A percentile compares a stretch with the other conserved stretches of the same genome.
Evolutionary conservation across 2,888 invertebrate species (phyloP).

Genomic region (Gastrophysa polygoni): DNA sequence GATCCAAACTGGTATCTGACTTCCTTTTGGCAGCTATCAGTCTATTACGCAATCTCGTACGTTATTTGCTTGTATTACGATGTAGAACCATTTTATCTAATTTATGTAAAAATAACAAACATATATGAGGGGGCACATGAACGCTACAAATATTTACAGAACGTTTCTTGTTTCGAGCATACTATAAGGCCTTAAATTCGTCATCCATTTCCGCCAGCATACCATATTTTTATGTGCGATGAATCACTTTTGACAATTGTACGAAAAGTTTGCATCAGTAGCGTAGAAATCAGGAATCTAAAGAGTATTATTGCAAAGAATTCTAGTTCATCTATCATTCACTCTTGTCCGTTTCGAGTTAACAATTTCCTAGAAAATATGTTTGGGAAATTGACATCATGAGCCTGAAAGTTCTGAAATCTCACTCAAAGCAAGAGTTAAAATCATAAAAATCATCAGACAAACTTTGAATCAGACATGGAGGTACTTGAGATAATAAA

Average conservation of each 20-base stretch:
- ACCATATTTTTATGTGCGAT: background rate
- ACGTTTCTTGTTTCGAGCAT: slow-evolving; percentile 6
- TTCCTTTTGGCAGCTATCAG: slow-evolving; percentile 10
- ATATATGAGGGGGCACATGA: slow-evolving; percentile 5
- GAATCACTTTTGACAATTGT: background rate
- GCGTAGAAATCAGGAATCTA: background rate
- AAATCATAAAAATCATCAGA: too few relatives aligned
- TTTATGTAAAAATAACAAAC: slow-evolving; percentile 10
- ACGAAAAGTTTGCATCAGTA: background rate
- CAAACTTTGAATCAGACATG: too few relatives aligned
- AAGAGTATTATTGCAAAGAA: too few relatives aligned
- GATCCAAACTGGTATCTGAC: background rate
- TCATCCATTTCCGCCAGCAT: background rate
- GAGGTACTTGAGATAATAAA: too few relatives aligned
- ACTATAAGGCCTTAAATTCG: background rate
- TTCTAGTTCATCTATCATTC: too few relatives aligned
- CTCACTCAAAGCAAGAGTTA: too few relatives aligned
- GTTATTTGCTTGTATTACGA: background rate
- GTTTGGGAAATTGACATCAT: too few relatives aligned
- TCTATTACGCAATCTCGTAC: slow-evolving; percentile 5
- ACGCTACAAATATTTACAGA: slow-evolving; percentile 14
- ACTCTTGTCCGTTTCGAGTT: too few relatives aligned
- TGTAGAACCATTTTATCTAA: background rate
- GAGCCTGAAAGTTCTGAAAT: too few relatives aligned
- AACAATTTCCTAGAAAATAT: too few relatives aligned